Evolutionary conservation across 2,797 vertebrate species (phyloP), one percentile per base, ranked within the genome.

Genomic region (Acanthopagrus latus): DNA sequence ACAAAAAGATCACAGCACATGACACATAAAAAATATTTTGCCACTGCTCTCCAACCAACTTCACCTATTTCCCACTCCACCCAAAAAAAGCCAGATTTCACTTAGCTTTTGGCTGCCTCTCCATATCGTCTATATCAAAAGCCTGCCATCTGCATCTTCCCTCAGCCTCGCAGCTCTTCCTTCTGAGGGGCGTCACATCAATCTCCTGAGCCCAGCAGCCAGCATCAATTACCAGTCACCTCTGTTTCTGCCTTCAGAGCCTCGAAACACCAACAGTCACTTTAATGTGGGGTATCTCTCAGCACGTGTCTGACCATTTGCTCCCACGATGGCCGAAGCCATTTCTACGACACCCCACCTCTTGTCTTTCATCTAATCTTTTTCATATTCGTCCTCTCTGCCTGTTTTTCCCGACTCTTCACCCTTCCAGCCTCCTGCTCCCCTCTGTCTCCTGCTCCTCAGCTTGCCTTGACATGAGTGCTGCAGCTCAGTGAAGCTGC

Each of bases 181-280:
- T 60, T 41, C 68, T 76, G 47, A 56, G 66, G 64, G 86, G 69
- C 65, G 81, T 75, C 75, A 51, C 80, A 88, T 88, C 73, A 46
- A 80, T 90, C 91, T 92, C 78, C 81, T 52, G 79, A 86, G 84
- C 78, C 76, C 20, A 74, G 82, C 84, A 81, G 88, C 90, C 90
- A 89, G 56, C 76, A 83, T 86, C 78, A 79, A 86, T 93, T 88
- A 91, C 71, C 57, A 62, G 64, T 76, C 79, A 57, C 67, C 85
- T 92, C 82, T 47, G 77, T 90, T 85, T 86, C 71, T 84, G 81
- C 59, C 82, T 55, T 68, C 73, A 44, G 69, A 64, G 74, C 71
- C 59, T 84, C 87, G 64, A 73, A 62, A 60, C 50, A 1, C 75
- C 75, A 56, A 78, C 71, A 46, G 80, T 75, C 62, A 70, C 70